Base-by-base conservation (phyloP, 2,888 invertebrate genomes). In the Stramonita haemastoma region DNA sequence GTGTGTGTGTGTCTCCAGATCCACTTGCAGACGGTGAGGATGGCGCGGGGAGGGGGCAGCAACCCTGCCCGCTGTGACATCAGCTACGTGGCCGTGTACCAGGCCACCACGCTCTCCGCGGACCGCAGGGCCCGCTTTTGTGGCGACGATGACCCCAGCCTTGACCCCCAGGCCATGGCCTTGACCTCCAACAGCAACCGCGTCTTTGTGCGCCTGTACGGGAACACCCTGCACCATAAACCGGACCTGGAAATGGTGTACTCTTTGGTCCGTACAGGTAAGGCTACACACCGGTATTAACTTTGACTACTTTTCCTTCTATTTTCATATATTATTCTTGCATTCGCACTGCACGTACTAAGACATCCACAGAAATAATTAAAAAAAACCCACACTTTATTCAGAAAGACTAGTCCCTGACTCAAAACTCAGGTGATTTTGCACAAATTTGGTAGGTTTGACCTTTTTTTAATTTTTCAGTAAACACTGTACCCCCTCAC, bases 81-180 rank as follows among this genome's bases (percentile, higher is more conserved):
- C 56, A 95, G 94, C 91, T 92, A 93, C 90, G 92, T 95, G 26
- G 94, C 94, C 87, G 88, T 95, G 22, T 95, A 95, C 89, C 94
- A 95, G 81, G 92, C 93, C 4, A 93, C 94, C 6, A 94, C 95
- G 0, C 91, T 93, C 6, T 91, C 92, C 86, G 91, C 91, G 2
- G 92, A 93, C 89, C 86, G 91, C 17, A 89, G 91, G 13, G 93
- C 92, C 13, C 91, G 92, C 19, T 66, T 86, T 79, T 90, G 91
- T 34, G 60, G 83, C 13, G 92, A 93, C 87, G 94, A 94, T 90
- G 81, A 83, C 36, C 36, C 26, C 26, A 6, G 26, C 22, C 19
- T 26, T 15, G 90, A 91, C 11, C 92, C 92, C 13, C 91, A 93
- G 2, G 91, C 92, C 56, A 85, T 90, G 11, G 91, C 93, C 84